Percentiles rank a stretch among this genome's conserved stretches.
These are phyloP conservation scores for Fregata magnificens DNA, from an alignment of 2,113 vertebrate genomes.

Conservation along the genomic window DNA sequence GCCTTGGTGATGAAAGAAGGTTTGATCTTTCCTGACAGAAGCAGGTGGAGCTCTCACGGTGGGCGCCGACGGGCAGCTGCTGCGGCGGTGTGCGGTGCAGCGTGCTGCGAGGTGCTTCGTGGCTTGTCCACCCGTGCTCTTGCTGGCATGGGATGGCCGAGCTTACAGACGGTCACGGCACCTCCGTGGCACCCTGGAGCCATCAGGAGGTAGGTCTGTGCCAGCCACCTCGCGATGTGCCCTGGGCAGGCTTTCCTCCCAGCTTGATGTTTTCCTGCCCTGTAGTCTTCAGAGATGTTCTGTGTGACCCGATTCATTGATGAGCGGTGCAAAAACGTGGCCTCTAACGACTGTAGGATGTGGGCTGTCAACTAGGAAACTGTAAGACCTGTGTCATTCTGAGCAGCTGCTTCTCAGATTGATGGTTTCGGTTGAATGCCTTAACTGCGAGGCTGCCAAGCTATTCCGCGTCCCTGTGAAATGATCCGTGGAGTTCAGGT, in stretches of 20 bases:
- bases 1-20: background rate
- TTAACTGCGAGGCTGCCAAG: conserved; percentile 7
- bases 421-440: background rate
- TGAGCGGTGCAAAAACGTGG: background rate
- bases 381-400: background rate
- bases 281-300: background rate
- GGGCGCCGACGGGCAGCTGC: background rate
- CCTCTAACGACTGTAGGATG: background rate
- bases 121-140: background rate
- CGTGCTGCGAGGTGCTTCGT: background rate
- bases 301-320: rapidly evolving
- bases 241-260: background rate
- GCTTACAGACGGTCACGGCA: rapidly evolving
- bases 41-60: background rate
- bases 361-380: background rate
- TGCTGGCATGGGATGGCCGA: background rate
- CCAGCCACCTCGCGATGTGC: background rate
- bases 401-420: conserved; percentile 31
- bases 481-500: conserved; percentile 25
- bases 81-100: background rate
- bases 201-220: background rate
- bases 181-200: background rate
- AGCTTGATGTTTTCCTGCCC: background rate
- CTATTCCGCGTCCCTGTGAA: background rate
- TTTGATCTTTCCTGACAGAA: background rate